These are phyloP conservation scores for Pelobates fuscus DNA, from an alignment of 2,113 vertebrate species.

Conservation along the genomic window DNA sequence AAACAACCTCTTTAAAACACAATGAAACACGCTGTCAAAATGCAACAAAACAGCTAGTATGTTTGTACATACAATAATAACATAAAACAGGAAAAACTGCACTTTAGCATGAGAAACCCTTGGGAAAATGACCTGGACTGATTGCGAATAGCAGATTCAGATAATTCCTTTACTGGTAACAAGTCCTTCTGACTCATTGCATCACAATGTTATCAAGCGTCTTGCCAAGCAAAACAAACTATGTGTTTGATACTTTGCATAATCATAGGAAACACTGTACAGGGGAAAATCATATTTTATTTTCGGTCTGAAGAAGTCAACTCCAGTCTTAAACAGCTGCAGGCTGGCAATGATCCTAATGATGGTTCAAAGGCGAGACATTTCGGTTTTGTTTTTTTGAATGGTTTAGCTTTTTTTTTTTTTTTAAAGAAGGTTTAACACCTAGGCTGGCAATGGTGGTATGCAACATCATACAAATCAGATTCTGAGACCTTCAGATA, in stretches of 20 bases:
- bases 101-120: not conserved
- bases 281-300: not conserved
- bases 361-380: not conserved
- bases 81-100: not conserved
- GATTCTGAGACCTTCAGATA: no score
- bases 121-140: not conserved
- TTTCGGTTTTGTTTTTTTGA: no score
- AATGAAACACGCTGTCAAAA: not conserved
- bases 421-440: no score
- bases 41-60: not conserved
- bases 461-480: no score
- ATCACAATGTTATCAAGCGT: not conserved
- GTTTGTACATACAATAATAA: not conserved
- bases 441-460: no score
- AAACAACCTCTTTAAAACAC: not conserved
- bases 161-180: not conserved
- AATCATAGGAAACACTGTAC: not conserved
- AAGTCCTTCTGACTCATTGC: not conserved
- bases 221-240: not conserved
- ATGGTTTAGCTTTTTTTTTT: no score
- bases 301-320: not conserved
- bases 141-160: not conserved
- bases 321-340: not conserved
- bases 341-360: not conserved
- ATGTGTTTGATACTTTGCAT: conserved; percentile 5